Percentiles rank a stretch among this genome's conserved stretches.
These are phyloP conservation scores for Polylopha cassiicola DNA, from an alignment of 2,888 invertebrate species.

Conservation along the genomic window DNA sequence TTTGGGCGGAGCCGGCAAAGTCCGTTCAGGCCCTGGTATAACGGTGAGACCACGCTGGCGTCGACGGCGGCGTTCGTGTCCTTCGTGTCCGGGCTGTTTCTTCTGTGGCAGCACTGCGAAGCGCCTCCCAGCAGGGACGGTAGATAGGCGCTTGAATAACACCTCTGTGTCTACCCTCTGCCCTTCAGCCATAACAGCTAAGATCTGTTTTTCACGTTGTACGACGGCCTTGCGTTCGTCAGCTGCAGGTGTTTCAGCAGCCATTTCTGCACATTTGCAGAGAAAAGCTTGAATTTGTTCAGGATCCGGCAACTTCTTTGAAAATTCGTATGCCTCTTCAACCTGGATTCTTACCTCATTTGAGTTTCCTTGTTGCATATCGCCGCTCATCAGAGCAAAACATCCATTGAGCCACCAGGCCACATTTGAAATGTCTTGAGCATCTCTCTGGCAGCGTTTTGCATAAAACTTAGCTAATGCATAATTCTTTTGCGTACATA, in stretches of 20 bases:
- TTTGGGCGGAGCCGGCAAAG: conserved; percentile 48
- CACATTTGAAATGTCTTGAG: conserved; percentile 51
- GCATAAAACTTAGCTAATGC: conserved; percentile 67
- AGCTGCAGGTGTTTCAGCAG: conserved; percentile 45
- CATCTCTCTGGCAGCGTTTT: conserved; percentile 64
- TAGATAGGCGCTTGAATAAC: conserved; percentile 63
- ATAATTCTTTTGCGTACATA: conserved; percentile 63
- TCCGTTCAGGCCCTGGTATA: conserved; percentile 54
- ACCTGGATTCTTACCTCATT: conserved; percentile 66
- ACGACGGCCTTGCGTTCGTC: conserved; percentile 61
- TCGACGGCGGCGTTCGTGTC: conserved; percentile 47
- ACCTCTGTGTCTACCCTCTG: conserved; percentile 54
- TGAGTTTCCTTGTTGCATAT: conserved; percentile 68
- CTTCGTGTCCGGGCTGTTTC: conserved; percentile 34
- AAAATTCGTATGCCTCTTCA: conserved; percentile 62
- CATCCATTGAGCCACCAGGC: conserved; percentile 69
- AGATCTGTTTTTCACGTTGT: conserved; percentile 53
- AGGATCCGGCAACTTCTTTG: conserved; percentile 59
- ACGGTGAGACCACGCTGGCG: conserved; percentile 59
- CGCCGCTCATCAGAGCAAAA: conserved; percentile 65
- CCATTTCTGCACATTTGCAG: conserved; percentile 59
- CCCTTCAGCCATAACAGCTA: conserved; percentile 51
- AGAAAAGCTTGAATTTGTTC: conserved; percentile 63
- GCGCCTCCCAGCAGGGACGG: conserved; percentile 54
- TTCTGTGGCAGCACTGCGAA: conserved; percentile 60